Conservation (phyloP, 2,113 vertebrate species). For the Holacanthus passer region DNA sequence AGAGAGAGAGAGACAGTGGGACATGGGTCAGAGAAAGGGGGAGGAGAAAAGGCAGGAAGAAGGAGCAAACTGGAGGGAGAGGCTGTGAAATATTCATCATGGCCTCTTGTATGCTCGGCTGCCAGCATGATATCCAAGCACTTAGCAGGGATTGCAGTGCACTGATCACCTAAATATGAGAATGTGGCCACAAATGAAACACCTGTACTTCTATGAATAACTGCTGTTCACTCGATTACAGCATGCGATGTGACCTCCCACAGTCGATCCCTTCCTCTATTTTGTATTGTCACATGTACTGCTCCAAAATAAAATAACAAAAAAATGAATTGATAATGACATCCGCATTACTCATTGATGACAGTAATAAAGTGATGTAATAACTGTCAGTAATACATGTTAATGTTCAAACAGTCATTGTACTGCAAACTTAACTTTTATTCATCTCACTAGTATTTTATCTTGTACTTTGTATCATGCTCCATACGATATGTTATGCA, state of each 20-base stretch:
- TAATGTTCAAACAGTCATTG: neutral
- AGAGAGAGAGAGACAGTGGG: slow-evolving; percentile 48
- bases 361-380: neutral
- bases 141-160: slow-evolving; percentile 7
- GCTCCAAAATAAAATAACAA: neutral
- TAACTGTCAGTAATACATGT: neutral
- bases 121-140: slow-evolving; percentile 31
- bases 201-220: no score
- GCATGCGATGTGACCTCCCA: no score
- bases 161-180: neutral
- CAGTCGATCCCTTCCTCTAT: neutral
- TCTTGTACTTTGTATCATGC: neutral
- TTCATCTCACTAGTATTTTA: no score
- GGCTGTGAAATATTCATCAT: slow-evolving; percentile 78
- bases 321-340: neutral
- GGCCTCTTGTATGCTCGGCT: slow-evolving; percentile 58
- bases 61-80: slow-evolving; percentile 34
- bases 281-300: neutral
- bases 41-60: slow-evolving; percentile 46
- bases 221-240: no score
- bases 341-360: neutral
- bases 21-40: slow-evolving; percentile 47
- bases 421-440: neutral
- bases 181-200: neutral
- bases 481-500: neutral